phyloP scores from a whole-genome alignment of 2,888 invertebrate genomes.

The Heteromurus nitidus region DNA sequence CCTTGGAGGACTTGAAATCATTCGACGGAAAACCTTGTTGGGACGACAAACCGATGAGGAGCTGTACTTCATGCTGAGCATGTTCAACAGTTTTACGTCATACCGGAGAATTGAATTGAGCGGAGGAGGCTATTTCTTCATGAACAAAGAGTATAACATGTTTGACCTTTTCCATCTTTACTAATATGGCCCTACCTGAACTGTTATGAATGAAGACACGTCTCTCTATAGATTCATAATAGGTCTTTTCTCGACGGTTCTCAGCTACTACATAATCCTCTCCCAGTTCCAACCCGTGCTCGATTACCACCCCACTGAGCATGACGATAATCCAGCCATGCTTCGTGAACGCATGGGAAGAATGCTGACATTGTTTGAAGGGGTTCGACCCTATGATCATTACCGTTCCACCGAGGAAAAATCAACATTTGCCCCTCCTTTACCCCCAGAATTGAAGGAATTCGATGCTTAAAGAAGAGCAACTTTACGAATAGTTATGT shows the following conservation, averaged over 20 bases:
- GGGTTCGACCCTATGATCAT: neutral
- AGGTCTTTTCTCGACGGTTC: conserved; percentile 42
- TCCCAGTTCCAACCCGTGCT: conserved; percentile 63
- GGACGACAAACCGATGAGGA: conserved; percentile 66
- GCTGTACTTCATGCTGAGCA: conserved; percentile 61
- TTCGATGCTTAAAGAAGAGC: conserved; percentile 17
- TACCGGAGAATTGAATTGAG: conserved; percentile 46
- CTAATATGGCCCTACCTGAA: no score
- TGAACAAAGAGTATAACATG: conserved; percentile 51
- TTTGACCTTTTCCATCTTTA: no score
- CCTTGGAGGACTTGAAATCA: conserved; percentile 52
- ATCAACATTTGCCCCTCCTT: conserved; percentile 2
- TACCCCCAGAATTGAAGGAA: neutral
- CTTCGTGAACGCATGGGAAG: conserved; percentile 24
- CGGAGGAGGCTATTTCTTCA: conserved; percentile 61
- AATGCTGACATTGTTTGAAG: conserved; percentile 9
- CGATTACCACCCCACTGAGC: conserved; percentile 22
- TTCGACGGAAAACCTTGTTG: conserved; percentile 67
- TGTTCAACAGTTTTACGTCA: conserved; percentile 62
- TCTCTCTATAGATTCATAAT: conserved; percentile 36
- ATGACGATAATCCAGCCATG: neutral
- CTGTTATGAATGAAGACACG: no score
- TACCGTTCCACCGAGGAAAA: neutral
- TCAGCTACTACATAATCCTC: conserved; percentile 64
- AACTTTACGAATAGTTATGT: no score